Base-by-base conservation (phyloP, 2,113 vertebrate genomes). In the Oxyruncus cristatus region DNA sequence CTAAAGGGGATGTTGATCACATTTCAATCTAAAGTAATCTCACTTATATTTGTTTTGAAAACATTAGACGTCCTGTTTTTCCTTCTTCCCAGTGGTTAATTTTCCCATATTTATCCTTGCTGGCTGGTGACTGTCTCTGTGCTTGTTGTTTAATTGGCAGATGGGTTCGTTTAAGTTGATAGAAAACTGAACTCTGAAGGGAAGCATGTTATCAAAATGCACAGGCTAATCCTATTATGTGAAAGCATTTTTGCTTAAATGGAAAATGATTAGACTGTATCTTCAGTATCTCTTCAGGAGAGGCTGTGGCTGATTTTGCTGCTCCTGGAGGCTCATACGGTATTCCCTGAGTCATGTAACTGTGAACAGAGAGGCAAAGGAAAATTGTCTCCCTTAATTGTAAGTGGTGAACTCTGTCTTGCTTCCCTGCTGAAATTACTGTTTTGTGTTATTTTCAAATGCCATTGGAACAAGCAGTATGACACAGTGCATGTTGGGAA, bases 1-100 rank as follows among this genome's bases (percentile, higher is more conserved):
- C 75, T 93, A 42, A 88, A 83, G 67, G 66, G 41, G 37, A 83
- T 80, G 61, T 72, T 90, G 46, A 83, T 76, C 24, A 76, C 85
- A 41, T 49, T 86, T 96, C 88, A 84, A 13, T 55, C 50, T 65
- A 84, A 88, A 96, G 95, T 90, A 90, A 88, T 67, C 24, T 95
- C 23, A 49, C 39, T 67, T 80, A 8, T 53, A 33, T 84, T 96
- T 93, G 37, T 77, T 96, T 95, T 81, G 50, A 88, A 88, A 91
- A 30, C 39, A 13, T 52, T 50, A 66, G 21, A 24, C 62, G n/a
- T 44, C 59, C 55, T 88, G 39, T 74, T 67, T 88, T 75, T 70
- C 21, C 20, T 85, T 66, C 47, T 80, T 83, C 72, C 27, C 2
- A 3, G 17, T 81, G 32, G n/a, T 75, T 87, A 75, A 56, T 89